phyloP scores from a whole-genome alignment of 2,888 invertebrate genomes.

The Leptura quadrifasciata region DNA sequence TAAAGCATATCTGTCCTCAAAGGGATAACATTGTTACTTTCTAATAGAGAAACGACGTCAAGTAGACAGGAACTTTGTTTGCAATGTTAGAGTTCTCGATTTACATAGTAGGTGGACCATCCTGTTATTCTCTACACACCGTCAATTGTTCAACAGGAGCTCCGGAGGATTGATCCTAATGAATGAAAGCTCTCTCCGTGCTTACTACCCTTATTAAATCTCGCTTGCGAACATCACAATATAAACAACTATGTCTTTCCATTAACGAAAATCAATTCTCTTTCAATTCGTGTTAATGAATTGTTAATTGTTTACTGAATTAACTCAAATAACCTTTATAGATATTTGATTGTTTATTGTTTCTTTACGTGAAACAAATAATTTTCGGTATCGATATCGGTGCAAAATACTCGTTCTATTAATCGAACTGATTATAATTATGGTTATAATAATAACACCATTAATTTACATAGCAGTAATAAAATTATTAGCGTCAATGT shows the following conservation, averaged over 20 bases:
- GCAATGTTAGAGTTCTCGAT: background rate
- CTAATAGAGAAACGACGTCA: background rate
- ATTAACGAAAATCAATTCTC: slow-evolving; percentile 24
- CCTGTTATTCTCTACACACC: slow-evolving; percentile 19
- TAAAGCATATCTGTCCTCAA: background rate
- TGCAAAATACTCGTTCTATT: no score
- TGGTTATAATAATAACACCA: no score
- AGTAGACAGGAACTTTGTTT: background rate
- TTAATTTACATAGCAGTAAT: no score
- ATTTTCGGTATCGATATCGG: background rate
- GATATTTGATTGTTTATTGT: slow-evolving; percentile 8
- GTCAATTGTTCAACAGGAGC: slow-evolving; percentile 29
- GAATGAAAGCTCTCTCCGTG: slow-evolving; percentile 26
- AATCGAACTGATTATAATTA: no score
- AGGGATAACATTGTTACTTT: background rate
- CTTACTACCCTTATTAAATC: slow-evolving; percentile 23
- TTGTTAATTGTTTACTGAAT: slow-evolving; percentile 30
- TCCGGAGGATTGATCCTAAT: slow-evolving; percentile 28
- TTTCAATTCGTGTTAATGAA: slow-evolving; percentile 25
- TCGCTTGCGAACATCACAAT: slow-evolving; percentile 23
- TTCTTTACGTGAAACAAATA: background rate
- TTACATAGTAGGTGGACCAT: slow-evolving; percentile 21
- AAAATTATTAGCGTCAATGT: no score
- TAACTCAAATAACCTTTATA: background rate
- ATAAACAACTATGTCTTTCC: slow-evolving; percentile 31